These are phyloP conservation scores for Thymelicus acteon DNA, from an alignment of 2,888 invertebrate genomes.

Conservation along the genomic window DNA sequence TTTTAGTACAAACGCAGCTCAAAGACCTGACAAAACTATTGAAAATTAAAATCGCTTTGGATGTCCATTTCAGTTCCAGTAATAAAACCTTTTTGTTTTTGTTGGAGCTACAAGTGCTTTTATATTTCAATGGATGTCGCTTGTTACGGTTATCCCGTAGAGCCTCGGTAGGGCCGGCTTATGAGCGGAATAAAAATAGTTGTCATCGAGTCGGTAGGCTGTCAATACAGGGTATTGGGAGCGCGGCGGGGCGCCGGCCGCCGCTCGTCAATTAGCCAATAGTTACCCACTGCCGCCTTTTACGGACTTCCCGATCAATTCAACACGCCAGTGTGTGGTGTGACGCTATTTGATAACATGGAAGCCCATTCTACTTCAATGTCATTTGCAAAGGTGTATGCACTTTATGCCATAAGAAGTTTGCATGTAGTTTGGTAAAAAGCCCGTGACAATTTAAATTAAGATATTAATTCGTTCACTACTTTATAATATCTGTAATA, in stretches of 20 bases:
- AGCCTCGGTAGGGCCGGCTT: background rate
- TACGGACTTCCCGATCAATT: constrained; percentile 4
- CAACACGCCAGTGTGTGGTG: background rate
- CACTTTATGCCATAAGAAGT: no score
- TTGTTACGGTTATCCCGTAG: background rate
- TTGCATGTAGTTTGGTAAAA: no score
- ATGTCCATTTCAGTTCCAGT: background rate
- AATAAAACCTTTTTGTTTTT: background rate
- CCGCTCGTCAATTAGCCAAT: background rate
- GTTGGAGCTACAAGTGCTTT: constrained; percentile 18
- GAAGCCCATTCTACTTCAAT: background rate
- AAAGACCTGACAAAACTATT: constrained; percentile 14
- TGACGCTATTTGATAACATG: background rate
- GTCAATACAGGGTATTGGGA: constrained; percentile 38
- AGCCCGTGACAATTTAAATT: no score
- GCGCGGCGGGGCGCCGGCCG: constrained; percentile 18
- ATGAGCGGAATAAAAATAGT: constrained; percentile 3
- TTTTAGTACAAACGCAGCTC: constrained; percentile 9
- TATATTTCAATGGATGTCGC: background rate
- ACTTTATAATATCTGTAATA: no score
- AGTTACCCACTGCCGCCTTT: background rate
- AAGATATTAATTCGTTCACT: no score
- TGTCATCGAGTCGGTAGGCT: constrained; percentile 14
- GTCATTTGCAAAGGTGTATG: no score
- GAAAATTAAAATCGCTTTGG: background rate